Conservation (phyloP, 2,888 invertebrate genomes). For the Mesopsocus fuscifrons region DNA sequence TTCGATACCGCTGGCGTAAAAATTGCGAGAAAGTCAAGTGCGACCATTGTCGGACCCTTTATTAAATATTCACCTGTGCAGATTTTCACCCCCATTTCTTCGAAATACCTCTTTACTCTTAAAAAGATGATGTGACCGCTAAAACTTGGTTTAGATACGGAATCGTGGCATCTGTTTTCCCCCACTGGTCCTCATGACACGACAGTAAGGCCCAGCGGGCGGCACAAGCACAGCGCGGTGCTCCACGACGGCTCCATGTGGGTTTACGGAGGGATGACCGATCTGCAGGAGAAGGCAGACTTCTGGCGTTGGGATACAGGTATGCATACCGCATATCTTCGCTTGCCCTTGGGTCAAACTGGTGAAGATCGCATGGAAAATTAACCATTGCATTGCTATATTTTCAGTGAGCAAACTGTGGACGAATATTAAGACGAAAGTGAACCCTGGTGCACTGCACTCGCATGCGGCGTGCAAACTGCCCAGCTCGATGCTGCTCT, state of each 20-base stretch:
- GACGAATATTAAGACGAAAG: conserved; percentile 38
- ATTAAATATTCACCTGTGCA: too few species aligned
- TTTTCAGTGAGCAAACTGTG: conserved; percentile 40
- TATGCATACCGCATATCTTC: too few species aligned
- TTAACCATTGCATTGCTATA: too few species aligned
- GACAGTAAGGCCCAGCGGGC: conserved; percentile 35
- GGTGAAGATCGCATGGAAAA: too few species aligned
- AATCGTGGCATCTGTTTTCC: conserved; percentile 53
- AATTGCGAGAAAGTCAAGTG: too few species aligned
- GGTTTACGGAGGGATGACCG: conserved; percentile 77
- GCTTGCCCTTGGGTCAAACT: too few species aligned
- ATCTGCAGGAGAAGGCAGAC: conserved; percentile 55
- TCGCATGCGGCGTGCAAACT: conserved; percentile 63
- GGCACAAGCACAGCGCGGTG: conserved; percentile 72
- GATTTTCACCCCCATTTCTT: too few species aligned
- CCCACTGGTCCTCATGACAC: conserved; percentile 8
- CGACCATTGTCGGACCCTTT: too few species aligned
- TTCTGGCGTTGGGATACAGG: conserved; percentile 64
- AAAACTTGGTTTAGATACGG: too few species aligned
- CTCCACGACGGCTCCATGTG: conserved; percentile 61
- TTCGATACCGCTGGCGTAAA: too few species aligned
- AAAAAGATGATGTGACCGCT: too few species aligned
- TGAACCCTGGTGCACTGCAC: conserved; percentile 48
- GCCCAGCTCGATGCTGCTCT: conserved; percentile 56
- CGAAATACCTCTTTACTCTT: too few species aligned